A percentile compares a stretch with the other conserved stretches of the same genome.
Evolutionary conservation across 2,113 vertebrate species (phyloP).

Genomic region (Zosterops lateralis): DNA sequence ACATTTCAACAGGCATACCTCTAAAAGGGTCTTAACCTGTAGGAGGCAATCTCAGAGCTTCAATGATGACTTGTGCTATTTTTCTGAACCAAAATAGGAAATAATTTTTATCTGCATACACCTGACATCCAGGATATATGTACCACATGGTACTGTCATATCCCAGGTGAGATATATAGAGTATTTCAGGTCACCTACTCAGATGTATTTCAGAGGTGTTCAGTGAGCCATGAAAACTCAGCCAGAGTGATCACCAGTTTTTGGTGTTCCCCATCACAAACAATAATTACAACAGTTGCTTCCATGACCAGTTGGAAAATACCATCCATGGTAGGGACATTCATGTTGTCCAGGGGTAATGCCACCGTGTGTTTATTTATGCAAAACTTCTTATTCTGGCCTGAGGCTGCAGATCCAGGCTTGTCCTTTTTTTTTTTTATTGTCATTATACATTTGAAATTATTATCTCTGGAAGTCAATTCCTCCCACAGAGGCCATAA

Average conservation of each 20-base stretch:
- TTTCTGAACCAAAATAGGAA: background rate
- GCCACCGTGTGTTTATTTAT: background rate
- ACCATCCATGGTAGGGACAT: background rate
- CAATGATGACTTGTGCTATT: background rate
- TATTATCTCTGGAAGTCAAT: background rate
- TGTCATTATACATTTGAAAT: background rate
- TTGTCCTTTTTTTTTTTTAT: background rate
- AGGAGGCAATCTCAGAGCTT: background rate
- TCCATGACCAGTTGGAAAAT: background rate
- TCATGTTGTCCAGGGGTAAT: background rate
- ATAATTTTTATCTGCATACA: background rate
- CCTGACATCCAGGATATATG: background rate
- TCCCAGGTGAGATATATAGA: background rate
- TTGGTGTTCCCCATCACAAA: background rate
- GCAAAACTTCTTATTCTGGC: background rate
- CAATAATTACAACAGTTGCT: background rate
- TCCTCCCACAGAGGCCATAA: background rate
- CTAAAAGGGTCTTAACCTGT: background rate
- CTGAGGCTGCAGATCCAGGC: background rate
- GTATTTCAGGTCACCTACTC: background rate
- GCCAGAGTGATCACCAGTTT: background rate
- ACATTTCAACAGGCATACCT: background rate
- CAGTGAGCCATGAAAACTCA: background rate
- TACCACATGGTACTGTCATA: background rate
- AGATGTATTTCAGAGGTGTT: background rate